Conservation (phyloP, 2,797 vertebrate genomes). For the Nyctalus aviator region DNA sequence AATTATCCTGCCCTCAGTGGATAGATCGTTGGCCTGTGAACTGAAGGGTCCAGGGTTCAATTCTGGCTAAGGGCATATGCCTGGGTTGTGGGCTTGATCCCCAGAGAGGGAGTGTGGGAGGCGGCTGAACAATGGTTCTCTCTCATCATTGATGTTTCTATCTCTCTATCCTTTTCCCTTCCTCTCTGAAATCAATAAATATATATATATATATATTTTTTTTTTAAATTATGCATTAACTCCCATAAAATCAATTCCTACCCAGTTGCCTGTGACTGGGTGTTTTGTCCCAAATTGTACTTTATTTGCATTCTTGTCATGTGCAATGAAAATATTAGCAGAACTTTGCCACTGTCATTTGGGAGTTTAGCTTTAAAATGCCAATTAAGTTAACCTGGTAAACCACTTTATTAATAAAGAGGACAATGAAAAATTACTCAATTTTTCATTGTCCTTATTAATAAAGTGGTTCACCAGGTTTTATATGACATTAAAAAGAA, state of each 20-base stretch:
- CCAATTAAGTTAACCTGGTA: background rate
- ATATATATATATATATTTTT: too few relatives aligned
- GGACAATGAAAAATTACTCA: background rate
- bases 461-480: background rate
- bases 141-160: too few relatives aligned
- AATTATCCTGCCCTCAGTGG: background rate
- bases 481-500: background rate
- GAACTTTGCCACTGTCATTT: background rate
- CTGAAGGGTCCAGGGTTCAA: too few relatives aligned
- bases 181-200: too few relatives aligned
- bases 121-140: too few relatives aligned
- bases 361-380: constrained; percentile 27
- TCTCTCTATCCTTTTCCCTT: too few relatives aligned
- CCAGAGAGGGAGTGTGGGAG: too few relatives aligned
- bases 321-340: background rate
- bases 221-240: background rate
- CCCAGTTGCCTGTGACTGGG: background rate
- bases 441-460: background rate
- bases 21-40: too few relatives aligned
- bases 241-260: constrained; percentile 19
- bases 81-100: too few relatives aligned
- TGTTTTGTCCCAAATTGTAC: constrained; percentile 13
- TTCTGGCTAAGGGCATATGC: too few relatives aligned
- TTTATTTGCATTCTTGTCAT: background rate
- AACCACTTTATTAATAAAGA: background rate